Evolutionary conservation across 2,888 invertebrate genomes (phyloP).

Genomic region (Siphonodentalium dalli): DNA sequence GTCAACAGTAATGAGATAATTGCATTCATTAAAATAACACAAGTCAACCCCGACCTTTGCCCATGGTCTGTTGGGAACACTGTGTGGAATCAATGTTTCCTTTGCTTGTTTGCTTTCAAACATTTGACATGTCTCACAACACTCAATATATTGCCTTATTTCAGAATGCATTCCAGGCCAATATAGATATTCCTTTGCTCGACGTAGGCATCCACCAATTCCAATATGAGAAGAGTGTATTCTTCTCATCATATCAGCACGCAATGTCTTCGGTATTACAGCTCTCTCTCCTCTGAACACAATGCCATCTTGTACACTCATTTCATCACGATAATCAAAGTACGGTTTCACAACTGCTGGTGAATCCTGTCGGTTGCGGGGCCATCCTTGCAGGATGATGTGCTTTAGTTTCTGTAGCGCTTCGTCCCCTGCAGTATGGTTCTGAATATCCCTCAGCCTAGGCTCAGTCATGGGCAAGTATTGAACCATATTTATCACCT

Average conservation of each 20-base stretch:
- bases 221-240: conserved; percentile 9
- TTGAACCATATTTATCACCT: conserved; percentile 11
- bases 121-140: conserved; percentile 6
- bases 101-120: conserved; percentile 3
- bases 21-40: conserved; percentile 1
- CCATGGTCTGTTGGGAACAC: conserved; percentile 15
- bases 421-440: conserved; percentile 16
- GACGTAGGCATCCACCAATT: background rate
- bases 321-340: conserved; percentile 18
- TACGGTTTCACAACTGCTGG: conserved; percentile 15
- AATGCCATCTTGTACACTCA: conserved; percentile 24
- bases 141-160: background rate
- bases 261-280: conserved; percentile 1
- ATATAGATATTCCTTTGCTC: conserved; percentile 6
- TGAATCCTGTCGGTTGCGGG: conserved; percentile 5
- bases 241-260: background rate
- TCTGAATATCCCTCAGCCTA: conserved; percentile 8
- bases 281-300: conserved; percentile 16
- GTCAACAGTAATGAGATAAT: conserved; percentile 15
- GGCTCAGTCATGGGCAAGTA: conserved; percentile 13
- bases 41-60: conserved; percentile 11
- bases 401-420: conserved; percentile 10
- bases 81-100: conserved; percentile 14
- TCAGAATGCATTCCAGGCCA: conserved; percentile 18
- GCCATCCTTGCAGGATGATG: conserved; percentile 25